A percentile compares a stretch with the other conserved stretches of the same genome.
phyloP scores from a whole-genome alignment of 2,888 invertebrate species.

The Lasioglossum vierecki region DNA sequence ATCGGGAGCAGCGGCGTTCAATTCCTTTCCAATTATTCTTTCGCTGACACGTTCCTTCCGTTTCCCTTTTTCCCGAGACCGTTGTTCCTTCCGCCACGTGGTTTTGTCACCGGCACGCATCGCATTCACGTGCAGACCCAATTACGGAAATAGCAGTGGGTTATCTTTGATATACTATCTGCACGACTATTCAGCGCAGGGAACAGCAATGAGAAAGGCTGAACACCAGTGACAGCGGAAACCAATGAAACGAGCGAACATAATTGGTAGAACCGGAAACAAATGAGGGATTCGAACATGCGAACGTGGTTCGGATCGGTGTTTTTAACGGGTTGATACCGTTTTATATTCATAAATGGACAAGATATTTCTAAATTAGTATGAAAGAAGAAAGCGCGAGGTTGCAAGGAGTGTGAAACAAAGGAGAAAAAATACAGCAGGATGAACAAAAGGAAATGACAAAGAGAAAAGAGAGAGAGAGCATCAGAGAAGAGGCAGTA shows the following conservation, averaged over 20 bases:
- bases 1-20: background rate
- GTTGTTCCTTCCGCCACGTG: conserved; percentile 16
- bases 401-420: background rate
- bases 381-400: background rate
- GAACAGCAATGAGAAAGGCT: background rate
- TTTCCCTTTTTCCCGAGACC: background rate
- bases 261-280: background rate
- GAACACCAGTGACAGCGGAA: background rate
- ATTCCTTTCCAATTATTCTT: background rate
- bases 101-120: conserved; percentile 26
- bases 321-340: background rate
- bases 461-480: background rate
- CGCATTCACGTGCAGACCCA: conserved; percentile 54
- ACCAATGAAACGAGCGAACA: background rate
- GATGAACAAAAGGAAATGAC: background rate
- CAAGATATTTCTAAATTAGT: background rate
- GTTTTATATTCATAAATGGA: too few species aligned
- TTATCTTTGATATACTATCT: conserved; percentile 59
- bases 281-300: background rate
- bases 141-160: conserved; percentile 60
- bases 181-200: conserved; percentile 48
- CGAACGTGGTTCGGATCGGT: background rate
- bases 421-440: too few species aligned
- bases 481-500: background rate
- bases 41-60: background rate